Base-by-base conservation (phyloP, 2,888 invertebrate genomes). In the Pecten maximus region DNA sequence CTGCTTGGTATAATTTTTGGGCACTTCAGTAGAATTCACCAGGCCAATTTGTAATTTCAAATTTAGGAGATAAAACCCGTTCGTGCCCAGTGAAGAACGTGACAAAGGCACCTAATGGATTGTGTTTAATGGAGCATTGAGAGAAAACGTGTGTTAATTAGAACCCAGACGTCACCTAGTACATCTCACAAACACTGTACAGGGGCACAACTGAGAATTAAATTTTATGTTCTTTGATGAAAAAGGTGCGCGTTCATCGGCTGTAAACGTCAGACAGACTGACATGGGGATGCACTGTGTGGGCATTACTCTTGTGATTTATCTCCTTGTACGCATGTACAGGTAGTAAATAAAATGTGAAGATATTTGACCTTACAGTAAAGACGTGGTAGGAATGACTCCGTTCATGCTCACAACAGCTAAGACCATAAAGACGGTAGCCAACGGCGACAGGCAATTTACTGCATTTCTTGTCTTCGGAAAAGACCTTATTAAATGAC, bases 121-220 rank as follows among this genome's bases (percentile, higher is more conserved):
- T 74, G 74, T 28, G 23, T 74, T 74, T 35, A 74, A 74, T 74
- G 74, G 74, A 28, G 74, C 74, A 15, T 28, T 74, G 74, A 74
- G 74, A 54, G 54, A 54, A 54, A 54, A 54, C 35, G 19, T 35
- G 74, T 74, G 74, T 35, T 74, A 74, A 74, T 74, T 74, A 74
- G 16, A 28, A 74, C 35, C 35, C 8, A 28, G 74, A 28, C 74
- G 74, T 74, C 74, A 74, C 10, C 74, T 74, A 74, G 74, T 74
- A 74, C 74, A 35, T 35, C 60, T 60, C 74, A 35, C 28, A 74
- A 74, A 74, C 74, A 28, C 28, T 35, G 35, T 35, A 74, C 35
- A 35, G 12, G 74, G 35, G 35, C 35, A 74, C 74, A 74, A 74
- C 74, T 28, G 35, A 28, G 15, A 35, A 74, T 35, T 74, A 10